Percentiles rank a stretch among this genome's conserved stretches.
Evolutionary conservation across 2,113 vertebrate species (phyloP).

Genomic region (Pelusios castaneus): DNA sequence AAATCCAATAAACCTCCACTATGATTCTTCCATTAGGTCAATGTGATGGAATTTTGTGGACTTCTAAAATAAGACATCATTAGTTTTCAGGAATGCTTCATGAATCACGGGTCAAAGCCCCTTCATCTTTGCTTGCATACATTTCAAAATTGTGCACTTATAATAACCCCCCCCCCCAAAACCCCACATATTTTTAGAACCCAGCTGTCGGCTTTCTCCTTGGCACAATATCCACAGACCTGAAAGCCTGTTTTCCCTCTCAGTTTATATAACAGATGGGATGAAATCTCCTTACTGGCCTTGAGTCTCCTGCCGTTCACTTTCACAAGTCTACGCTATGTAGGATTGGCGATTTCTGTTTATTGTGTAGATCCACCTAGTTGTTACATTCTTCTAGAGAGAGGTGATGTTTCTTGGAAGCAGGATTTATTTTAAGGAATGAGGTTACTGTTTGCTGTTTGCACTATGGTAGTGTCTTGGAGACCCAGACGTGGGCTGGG

Average conservation of each 20-base stretch:
- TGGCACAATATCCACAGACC: neutral
- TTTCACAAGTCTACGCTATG: neutral
- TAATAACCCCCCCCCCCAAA: too few species aligned
- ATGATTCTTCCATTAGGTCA: slow-evolving; percentile 21
- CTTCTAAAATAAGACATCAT: slow-evolving; percentile 35
- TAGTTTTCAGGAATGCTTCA: slow-evolving; percentile 43
- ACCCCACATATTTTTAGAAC: neutral
- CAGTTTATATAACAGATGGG: fast-evolving
- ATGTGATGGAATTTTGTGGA: slow-evolving; percentile 18
- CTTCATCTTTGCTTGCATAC: neutral
- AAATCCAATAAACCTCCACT: slow-evolving; percentile 21
- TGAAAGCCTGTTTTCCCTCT: neutral
- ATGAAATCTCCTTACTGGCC: fast-evolving
- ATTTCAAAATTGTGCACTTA: neutral
- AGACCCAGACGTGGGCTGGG: neutral
- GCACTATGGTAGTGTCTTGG: neutral
- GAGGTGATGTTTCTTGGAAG: too few species aligned
- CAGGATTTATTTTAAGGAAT: fast-evolving
- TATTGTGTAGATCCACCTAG: fast-evolving
- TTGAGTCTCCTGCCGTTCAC: neutral
- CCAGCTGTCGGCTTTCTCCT: fast-evolving
- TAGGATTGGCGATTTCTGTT: fast-evolving
- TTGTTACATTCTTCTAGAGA: fast-evolving
- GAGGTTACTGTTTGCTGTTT: neutral
- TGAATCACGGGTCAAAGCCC: neutral